Conservation (phyloP, 2,113 vertebrate species). For the Aramus guarauna region DNA sequence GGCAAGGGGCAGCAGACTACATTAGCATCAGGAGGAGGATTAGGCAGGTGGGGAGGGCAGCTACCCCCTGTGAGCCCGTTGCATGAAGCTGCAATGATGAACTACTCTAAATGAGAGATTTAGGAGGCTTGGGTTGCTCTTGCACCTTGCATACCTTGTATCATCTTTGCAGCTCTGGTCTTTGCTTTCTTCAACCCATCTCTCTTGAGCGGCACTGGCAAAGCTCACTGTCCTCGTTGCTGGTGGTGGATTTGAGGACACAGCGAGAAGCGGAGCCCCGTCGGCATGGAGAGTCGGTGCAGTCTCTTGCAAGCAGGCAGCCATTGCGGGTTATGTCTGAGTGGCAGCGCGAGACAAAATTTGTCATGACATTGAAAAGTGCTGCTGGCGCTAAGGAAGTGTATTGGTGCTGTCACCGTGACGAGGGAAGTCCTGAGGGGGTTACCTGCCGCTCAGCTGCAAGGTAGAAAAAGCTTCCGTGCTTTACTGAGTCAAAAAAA, state of each 20-base stretch:
- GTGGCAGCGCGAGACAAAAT: background rate
- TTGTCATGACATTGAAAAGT: background rate
- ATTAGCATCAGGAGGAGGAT: background rate
- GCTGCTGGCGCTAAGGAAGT: background rate
- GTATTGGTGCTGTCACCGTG: background rate
- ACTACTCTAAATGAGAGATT: background rate
- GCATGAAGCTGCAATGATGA: background rate
- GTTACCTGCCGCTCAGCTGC: background rate
- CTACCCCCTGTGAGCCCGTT: background rate
- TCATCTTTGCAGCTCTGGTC: background rate
- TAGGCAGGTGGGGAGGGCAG: background rate
- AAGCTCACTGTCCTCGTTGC: background rate
- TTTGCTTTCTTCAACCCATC: background rate
- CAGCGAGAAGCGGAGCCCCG: rapidly evolving
- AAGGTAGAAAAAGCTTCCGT: background rate
- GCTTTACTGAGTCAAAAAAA: background rate
- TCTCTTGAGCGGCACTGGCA: background rate
- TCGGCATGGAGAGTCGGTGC: rapidly evolving
- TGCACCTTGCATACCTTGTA: background rate
- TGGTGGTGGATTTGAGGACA: background rate
- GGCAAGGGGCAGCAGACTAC: background rate
- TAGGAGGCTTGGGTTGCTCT: background rate
- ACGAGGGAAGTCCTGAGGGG: background rate
- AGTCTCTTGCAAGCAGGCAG: background rate
- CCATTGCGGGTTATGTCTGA: rapidly evolving